Evolutionary conservation across 2,113 vertebrate genomes (phyloP).

Genomic region (Myxocyprinus asiaticus): DNA sequence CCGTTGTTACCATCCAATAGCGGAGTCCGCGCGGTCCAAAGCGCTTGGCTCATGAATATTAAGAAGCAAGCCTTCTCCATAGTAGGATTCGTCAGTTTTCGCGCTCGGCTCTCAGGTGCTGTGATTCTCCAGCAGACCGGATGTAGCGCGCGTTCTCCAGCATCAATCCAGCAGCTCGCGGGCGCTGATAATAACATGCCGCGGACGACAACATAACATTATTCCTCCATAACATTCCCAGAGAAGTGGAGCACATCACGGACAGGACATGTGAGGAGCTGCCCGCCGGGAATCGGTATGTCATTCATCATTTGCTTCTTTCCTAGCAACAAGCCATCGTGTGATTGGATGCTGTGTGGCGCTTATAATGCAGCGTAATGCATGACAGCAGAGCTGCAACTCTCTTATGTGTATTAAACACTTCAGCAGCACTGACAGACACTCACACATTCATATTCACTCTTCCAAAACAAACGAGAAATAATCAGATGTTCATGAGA

Average conservation of each 20-base stretch:
- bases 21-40: no score
- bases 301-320: not conserved
- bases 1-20: no score
- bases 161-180: constrained; percentile 42
- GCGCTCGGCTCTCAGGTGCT: constrained; percentile 16
- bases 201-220: constrained; percentile 50
- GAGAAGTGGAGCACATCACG: constrained; percentile 3
- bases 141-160: constrained; percentile 52
- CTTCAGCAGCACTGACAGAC: no score
- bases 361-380: constrained; percentile 38
- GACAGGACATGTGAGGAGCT: constrained; percentile 54
- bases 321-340: constrained; percentile 31
- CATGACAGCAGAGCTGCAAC: constrained; percentile 24
- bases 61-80: not conserved
- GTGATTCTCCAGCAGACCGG: constrained; percentile 57
- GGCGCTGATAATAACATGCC: constrained; percentile 55
- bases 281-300: constrained; percentile 50
- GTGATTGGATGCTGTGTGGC: constrained; percentile 35
- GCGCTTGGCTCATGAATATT: constrained; percentile 3
- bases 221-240: not conserved
- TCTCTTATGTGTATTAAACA: not conserved
- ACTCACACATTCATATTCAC: no score
- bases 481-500: no score
- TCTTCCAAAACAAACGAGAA: no score
- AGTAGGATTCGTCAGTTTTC: not conserved